These are phyloP conservation scores for Nycteola revayana DNA, from an alignment of 2,888 invertebrate genomes.

Conservation along the genomic window DNA sequence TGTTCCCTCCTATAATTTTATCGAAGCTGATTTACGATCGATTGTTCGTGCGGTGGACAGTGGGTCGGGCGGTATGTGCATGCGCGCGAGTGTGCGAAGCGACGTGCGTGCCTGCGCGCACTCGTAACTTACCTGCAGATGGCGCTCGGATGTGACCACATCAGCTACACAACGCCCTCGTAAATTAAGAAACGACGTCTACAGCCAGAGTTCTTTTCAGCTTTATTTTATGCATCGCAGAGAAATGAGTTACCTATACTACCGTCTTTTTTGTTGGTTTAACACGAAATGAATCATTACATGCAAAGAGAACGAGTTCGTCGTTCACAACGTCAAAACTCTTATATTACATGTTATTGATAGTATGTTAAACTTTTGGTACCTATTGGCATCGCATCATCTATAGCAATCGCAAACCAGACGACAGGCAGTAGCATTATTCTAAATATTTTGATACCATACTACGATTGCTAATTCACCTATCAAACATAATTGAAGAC, in stretches of 20 bases:
- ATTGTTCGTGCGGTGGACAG: constrained; percentile 79
- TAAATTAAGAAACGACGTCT: constrained; percentile 75
- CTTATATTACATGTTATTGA: too few species aligned
- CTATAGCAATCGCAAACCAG: too few species aligned
- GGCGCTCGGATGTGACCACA: constrained; percentile 62
- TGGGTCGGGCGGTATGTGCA: constrained; percentile 60
- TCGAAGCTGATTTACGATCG: constrained; percentile 82
- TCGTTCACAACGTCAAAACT: too few species aligned
- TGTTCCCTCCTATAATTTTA: constrained; percentile 82
- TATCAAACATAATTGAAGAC: too few species aligned
- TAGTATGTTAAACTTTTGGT: too few species aligned
- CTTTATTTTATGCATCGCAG: constrained; percentile 56
- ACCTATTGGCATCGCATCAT: too few species aligned
- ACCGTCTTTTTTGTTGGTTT: too few species aligned
- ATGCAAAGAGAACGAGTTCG: too few species aligned
- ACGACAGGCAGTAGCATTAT: too few species aligned
- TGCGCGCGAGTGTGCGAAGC: constrained; percentile 60
- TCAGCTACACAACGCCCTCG: constrained; percentile 67
- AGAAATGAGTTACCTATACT: neutral
- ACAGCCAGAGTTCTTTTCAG: constrained; percentile 50
- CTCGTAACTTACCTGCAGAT: constrained; percentile 69
- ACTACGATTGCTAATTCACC: too few species aligned
- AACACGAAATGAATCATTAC: too few species aligned
- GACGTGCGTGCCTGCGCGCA: constrained; percentile 43
- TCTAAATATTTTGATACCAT: too few species aligned